Evolutionary conservation across 2,797 vertebrate species (phyloP), one percentile per base, ranked within the genome.

Genomic region (Syndactyla subalaris): DNA sequence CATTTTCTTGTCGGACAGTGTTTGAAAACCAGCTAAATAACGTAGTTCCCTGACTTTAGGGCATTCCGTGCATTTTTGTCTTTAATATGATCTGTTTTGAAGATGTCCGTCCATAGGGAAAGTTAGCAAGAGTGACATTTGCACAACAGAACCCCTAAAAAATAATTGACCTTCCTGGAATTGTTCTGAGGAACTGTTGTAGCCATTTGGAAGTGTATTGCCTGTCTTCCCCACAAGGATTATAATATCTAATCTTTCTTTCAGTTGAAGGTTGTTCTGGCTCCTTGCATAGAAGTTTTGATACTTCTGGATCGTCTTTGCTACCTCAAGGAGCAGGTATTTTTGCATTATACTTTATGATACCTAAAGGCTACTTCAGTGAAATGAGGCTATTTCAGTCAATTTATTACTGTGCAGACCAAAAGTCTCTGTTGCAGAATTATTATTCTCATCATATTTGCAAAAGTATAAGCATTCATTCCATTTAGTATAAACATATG

Each of bases 251-350:
- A 87, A 94, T 94, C 52, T 97, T 87, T 96, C 57, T 97, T 98
- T 90, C 93, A 99, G 99, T 18, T 99, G 95, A 99, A 99, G 97
- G 99, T 99, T 95, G 97, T 98, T 48, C 97, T 99, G 97, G 99
- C 99, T 96, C 99, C 99, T 39, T 99, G 99, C 88, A 98, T 99
- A 74, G 99, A 99, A 96, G 98, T 98, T 77, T 97, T 99, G 95
- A 98, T 99, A 95, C 98, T 99, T 95, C 98, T 99, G 38, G 99
- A 99, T 97, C 99, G 99, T 77, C 98, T 99, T 90, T 99, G 98
- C 96, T 99, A 98, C 97, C 98, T 99, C 63, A 99, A 99, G 97
- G 99, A 99, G 95, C 99, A 99, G 99, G 99, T 99, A 98, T 97
- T 93, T 89, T 89, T 77, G 66, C 85, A 74, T 93, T 94, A 52